A percentile compares a stretch with the other conserved stretches of the same genome.
These are phyloP conservation scores for Trichosurus vulpecula DNA, from an alignment of 2,797 vertebrate genomes.

Conservation along the genomic window DNA sequence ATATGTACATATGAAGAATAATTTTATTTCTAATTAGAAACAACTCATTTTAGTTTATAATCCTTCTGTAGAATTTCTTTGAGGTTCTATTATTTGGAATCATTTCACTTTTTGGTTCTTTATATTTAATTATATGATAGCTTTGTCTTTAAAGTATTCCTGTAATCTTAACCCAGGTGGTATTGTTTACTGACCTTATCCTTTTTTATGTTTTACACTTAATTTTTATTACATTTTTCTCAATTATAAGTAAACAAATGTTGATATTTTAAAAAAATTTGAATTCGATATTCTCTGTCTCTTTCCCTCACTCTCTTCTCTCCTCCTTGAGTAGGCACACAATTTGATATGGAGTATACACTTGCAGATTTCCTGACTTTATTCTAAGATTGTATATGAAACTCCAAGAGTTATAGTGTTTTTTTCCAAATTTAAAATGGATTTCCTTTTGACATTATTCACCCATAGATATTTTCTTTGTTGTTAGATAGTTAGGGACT, in stretches of 20 bases:
- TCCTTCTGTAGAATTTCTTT: neutral
- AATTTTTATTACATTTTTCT: neutral
- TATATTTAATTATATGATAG: neutral
- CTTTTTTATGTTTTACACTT: neutral
- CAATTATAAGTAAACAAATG: neutral
- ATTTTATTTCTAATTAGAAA: neutral
- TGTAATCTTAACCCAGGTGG: neutral
- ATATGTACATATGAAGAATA: neutral
- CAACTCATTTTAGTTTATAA: neutral
- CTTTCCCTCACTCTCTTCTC: neutral
- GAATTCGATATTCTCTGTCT: neutral
- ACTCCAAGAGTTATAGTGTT: conserved; percentile 37
- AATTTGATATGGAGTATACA: neutral
- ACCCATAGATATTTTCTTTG: neutral
- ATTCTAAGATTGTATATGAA: neutral
- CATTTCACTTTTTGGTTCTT: neutral
- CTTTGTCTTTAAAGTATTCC: neutral
- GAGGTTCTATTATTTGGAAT: neutral
- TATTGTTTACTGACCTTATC: neutral
- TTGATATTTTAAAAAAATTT: neutral
- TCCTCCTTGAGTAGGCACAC: neutral
- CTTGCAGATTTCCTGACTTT: neutral
- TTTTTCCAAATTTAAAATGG: conserved; percentile 45
- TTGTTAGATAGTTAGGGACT: neutral
- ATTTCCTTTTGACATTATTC: conserved; percentile 46